These are phyloP conservation scores for Clinocottus analis DNA, from an alignment of 2,113 vertebrate genomes.

Conservation along the genomic window DNA sequence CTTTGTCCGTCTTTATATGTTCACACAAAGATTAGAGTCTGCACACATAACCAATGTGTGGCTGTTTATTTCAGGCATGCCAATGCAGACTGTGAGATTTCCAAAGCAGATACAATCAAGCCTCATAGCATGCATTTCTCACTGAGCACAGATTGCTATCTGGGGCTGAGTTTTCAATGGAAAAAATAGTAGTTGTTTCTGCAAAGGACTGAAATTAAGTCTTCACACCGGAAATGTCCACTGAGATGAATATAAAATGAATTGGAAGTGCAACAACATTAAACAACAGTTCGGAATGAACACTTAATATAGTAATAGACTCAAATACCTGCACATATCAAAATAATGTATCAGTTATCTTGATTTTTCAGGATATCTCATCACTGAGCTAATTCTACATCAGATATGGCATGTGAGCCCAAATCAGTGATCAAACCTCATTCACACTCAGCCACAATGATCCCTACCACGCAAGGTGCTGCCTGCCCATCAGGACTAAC, in stretches of 20 bases:
- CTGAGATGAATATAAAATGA: background rate
- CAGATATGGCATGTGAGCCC: too few relatives aligned
- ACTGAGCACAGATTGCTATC: constrained; percentile 20
- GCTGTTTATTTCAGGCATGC: background rate
- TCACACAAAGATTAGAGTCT: background rate
- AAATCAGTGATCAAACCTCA: too few relatives aligned
- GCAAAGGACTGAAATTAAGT: background rate
- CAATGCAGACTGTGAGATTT: background rate
- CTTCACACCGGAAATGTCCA: background rate
- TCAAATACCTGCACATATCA: too few relatives aligned
- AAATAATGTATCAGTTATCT: too few relatives aligned
- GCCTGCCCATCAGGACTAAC: too few relatives aligned
- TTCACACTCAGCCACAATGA: too few relatives aligned
- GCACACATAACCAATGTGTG: constrained; percentile 13
- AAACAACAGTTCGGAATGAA: too few relatives aligned
- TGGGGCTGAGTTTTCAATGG: background rate
- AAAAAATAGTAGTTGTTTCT: background rate
- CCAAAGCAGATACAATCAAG: background rate
- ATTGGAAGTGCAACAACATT: background rate
- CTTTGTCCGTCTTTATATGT: background rate
- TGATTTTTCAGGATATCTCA: too few relatives aligned
- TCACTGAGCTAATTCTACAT: too few relatives aligned
- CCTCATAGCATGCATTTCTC: background rate
- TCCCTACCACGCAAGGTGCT: too few relatives aligned
- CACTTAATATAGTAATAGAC: too few relatives aligned